Conservation (phyloP, 2,888 invertebrate genomes). For the Aleiodes alternator region DNA sequence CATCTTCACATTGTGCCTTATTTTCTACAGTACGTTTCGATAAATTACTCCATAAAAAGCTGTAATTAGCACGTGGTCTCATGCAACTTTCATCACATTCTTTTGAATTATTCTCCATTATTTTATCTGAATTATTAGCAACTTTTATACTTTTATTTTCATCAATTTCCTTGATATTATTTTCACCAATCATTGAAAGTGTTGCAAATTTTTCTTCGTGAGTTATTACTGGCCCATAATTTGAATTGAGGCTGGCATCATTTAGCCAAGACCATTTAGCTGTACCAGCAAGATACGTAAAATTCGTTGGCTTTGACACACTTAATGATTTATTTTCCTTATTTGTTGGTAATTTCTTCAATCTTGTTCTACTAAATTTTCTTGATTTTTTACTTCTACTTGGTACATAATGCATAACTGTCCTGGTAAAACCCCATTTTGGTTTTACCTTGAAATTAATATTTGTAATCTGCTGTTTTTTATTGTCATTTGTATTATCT, state of each 20-base stretch:
- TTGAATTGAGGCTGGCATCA: slow-evolving; percentile 38
- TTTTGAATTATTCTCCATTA: slow-evolving; percentile 27
- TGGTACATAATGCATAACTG: slow-evolving; percentile 65
- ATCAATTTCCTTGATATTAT: slow-evolving; percentile 13
- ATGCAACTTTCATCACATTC: slow-evolving; percentile 27
- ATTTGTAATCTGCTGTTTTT: slow-evolving; percentile 1
- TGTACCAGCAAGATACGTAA: slow-evolving; percentile 70
- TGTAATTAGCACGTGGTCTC: slow-evolving; percentile 34
- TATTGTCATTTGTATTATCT: neutral
- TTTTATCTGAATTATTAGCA: neutral
- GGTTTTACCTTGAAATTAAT: slow-evolving; percentile 47
- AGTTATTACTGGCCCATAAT: slow-evolving; percentile 58
- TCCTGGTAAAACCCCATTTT: slow-evolving; percentile 61
- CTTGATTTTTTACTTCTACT: slow-evolving; percentile 56
- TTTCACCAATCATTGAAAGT: slow-evolving; percentile 40
- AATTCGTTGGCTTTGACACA: slow-evolving; percentile 67
- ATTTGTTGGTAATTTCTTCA: slow-evolving; percentile 36
- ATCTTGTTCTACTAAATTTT: slow-evolving; percentile 33
- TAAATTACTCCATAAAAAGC: slow-evolving; percentile 45
- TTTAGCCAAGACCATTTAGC: slow-evolving; percentile 60
- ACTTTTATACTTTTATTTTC: slow-evolving; percentile 25
- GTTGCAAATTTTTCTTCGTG: slow-evolving; percentile 65
- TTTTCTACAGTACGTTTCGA: slow-evolving; percentile 35
- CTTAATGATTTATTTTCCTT: slow-evolving; percentile 5
- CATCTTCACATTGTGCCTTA: slow-evolving; percentile 39